Evolutionary conservation across 1,140 invertebrate genomes (phyloP).

Genomic region (Ericerus pela): DNA sequence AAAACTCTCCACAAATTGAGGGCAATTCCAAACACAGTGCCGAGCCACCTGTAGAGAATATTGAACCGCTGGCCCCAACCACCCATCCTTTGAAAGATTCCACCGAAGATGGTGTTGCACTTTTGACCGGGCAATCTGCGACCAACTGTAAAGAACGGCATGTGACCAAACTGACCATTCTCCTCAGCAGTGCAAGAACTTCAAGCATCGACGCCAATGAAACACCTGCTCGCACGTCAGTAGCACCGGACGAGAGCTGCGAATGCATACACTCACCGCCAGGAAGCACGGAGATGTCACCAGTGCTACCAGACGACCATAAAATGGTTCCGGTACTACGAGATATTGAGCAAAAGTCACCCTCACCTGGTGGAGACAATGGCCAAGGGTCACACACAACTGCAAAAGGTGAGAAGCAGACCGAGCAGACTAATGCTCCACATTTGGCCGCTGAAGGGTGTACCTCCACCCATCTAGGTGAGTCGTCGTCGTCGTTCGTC

Average conservation of each 20-base stretch:
- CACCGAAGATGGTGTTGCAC: no score
- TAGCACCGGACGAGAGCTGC: background rate
- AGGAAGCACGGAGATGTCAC: background rate
- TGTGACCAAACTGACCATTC: background rate
- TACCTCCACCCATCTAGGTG: no score
- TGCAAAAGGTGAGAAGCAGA: no score
- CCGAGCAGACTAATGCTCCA: no score
- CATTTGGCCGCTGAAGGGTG: no score
- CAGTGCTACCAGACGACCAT: no score
- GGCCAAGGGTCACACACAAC: no score
- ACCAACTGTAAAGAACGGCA: constrained; percentile 5
- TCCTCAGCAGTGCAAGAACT: background rate
- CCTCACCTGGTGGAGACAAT: no score
- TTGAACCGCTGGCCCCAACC: background rate
- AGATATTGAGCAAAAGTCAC: no score
- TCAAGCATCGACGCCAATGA: background rate
- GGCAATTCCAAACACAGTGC: background rate
- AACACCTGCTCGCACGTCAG: no score
- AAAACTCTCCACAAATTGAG: background rate
- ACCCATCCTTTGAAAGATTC: background rate
- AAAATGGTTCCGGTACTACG: no score
- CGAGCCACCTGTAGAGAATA: background rate
- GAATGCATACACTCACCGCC: background rate
- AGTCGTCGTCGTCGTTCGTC: background rate
- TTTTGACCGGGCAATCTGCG: no score